These are phyloP conservation scores for Drosophila meridiana DNA, from an alignment of 2,888 invertebrate genomes.

Conservation along the genomic window DNA sequence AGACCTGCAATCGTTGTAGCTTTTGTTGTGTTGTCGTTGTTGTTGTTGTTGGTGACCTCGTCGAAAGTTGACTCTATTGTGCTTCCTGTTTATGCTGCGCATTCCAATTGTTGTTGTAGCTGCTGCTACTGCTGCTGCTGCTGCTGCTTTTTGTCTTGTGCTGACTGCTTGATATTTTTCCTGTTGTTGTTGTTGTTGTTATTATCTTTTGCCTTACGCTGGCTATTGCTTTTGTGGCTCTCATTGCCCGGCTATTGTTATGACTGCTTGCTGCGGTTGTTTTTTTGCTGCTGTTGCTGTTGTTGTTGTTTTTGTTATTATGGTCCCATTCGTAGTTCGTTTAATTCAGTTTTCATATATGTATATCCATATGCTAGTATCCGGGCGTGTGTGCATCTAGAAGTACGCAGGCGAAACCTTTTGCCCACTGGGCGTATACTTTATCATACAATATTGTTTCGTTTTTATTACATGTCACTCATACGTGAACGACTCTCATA, in stretches of 20 bases:
- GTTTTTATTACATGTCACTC: conserved; percentile 79
- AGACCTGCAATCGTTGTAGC: conserved; percentile 71
- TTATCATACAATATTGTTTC: conserved; percentile 81
- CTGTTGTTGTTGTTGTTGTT: conserved; percentile 52
- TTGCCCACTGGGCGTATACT: conserved; percentile 80
- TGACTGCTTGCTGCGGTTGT: conserved; percentile 32
- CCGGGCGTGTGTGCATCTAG: conserved; percentile 36
- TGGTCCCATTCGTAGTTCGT: conserved; percentile 76
- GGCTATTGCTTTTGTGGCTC: conserved; percentile 65
- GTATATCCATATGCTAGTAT: conserved; percentile 25
- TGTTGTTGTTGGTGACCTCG: conserved; percentile 62
- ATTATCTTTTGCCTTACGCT: conserved; percentile 72
- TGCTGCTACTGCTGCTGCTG: conserved; percentile 14
- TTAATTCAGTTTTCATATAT: conserved; percentile 79
- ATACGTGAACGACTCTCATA: conserved; percentile 58
- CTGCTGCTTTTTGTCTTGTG: conserved; percentile 47
- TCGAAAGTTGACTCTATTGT: conserved; percentile 78
- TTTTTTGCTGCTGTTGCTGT: conserved; percentile 38
- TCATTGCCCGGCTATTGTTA: conserved; percentile 58
- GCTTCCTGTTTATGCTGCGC: conserved; percentile 75
- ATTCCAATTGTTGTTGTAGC: conserved; percentile 53
- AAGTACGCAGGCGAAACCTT: conserved; percentile 49
- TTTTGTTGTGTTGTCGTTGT: conserved; percentile 5
- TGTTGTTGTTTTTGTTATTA: conserved; percentile 52
- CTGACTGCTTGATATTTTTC: conserved; percentile 32